phyloP scores from a whole-genome alignment of 2,113 vertebrate species.

The Barbus barbus region DNA sequence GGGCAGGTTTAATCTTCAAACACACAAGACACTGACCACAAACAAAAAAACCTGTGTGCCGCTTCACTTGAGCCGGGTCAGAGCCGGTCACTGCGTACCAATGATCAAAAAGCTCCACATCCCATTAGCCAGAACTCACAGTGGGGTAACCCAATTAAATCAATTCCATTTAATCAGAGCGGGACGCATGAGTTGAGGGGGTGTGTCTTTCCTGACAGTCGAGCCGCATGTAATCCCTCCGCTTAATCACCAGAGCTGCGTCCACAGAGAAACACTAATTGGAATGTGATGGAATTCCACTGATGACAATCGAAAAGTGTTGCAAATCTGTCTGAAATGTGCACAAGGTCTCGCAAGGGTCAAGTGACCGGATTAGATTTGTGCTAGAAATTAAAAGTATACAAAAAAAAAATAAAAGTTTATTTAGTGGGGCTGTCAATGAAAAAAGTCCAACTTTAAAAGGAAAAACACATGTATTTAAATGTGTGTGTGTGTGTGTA shows the following conservation, averaged over 20 bases:
- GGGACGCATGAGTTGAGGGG: constrained; percentile 59
- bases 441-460: too few relatives aligned
- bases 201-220: constrained; percentile 63
- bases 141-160: constrained; percentile 72
- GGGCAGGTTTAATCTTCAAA: not conserved
- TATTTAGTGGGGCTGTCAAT: too few relatives aligned
- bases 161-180: constrained; percentile 71
- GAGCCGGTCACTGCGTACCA: constrained; percentile 59
- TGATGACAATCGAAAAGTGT: too few relatives aligned
- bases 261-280: constrained; percentile 57
- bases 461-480: too few relatives aligned
- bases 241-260: constrained; percentile 56
- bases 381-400: too few relatives aligned
- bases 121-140: constrained; percentile 65
- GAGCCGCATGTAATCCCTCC: constrained; percentile 63
- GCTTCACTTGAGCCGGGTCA: constrained; percentile 47
- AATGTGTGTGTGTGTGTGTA: too few relatives aligned
- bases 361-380: too few relatives aligned
- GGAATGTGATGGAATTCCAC: constrained; percentile 50
- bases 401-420: too few relatives aligned
- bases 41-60: not conserved
- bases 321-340: too few relatives aligned
- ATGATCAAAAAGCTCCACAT: constrained; percentile 66
- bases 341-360: too few relatives aligned
- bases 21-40: constrained; percentile 2